A percentile compares a stretch with the other conserved stretches of the same genome.
These are phyloP conservation scores for Pionites leucogaster DNA, from an alignment of 2,113 vertebrate species.

Conservation along the genomic window DNA sequence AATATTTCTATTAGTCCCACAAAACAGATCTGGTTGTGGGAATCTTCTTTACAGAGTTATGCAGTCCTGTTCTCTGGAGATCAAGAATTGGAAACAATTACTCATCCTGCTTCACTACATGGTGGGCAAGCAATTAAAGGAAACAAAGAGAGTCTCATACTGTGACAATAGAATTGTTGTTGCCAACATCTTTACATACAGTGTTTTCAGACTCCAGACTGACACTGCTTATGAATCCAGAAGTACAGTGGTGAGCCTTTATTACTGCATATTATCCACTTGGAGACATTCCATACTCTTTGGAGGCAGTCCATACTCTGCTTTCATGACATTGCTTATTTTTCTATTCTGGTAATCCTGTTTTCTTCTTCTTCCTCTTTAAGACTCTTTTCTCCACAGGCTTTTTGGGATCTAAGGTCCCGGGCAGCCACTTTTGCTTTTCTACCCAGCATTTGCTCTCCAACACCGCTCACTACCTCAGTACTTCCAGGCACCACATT, in stretches of 20 bases:
- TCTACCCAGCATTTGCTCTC: background rate
- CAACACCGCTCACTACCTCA: background rate
- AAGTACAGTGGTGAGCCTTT: background rate
- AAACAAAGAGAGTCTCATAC: background rate
- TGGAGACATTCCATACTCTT: background rate
- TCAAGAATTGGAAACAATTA: background rate
- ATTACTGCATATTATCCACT: background rate
- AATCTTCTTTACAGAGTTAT: background rate
- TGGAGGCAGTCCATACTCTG: background rate
- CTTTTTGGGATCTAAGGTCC: background rate
- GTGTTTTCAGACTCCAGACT: background rate
- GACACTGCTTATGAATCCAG: background rate
- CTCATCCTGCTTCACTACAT: background rate
- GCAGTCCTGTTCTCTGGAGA: background rate
- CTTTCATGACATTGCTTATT: background rate
- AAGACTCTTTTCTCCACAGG: background rate
- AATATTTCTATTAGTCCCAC: background rate
- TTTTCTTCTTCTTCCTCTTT: background rate
- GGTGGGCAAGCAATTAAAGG: background rate
- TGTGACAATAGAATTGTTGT: background rate
- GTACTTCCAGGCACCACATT: background rate
- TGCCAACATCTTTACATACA: background rate
- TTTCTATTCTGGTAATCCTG: background rate
- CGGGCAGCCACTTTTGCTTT: background rate
- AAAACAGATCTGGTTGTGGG: background rate